phyloP scores from a whole-genome alignment of 2,888 invertebrate species.

The Cephonodes hylas region DNA sequence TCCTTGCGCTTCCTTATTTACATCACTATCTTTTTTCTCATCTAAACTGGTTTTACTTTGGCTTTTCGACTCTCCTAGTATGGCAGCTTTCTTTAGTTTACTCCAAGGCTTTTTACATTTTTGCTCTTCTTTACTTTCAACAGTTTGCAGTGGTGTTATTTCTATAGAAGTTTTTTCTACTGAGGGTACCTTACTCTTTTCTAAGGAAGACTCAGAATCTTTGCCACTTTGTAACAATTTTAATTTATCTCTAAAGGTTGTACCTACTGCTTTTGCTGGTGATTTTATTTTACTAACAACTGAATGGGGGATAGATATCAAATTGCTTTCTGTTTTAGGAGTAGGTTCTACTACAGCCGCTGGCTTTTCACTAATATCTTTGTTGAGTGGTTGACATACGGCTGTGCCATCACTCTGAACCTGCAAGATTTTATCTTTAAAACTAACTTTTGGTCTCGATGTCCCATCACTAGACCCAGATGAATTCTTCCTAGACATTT shows the following conservation, averaged over 20 bases:
- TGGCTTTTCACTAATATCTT: conserved; percentile 67
- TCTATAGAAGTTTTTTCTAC: conserved; percentile 56
- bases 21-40: conserved; percentile 52
- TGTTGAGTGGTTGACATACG: conserved; percentile 68
- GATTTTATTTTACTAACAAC: conserved; percentile 79
- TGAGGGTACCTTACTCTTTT: conserved; percentile 50
- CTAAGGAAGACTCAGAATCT: conserved; percentile 49
- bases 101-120: conserved; percentile 86
- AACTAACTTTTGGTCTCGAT: conserved; percentile 81
- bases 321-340: conserved; percentile 68
- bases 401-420: conserved; percentile 78
- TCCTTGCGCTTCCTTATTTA: conserved; percentile 39
- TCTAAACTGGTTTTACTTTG: conserved; percentile 63
- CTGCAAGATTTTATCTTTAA: conserved; percentile 82
- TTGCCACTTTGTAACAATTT: conserved; percentile 71
- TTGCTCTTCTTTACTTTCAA: conserved; percentile 57
- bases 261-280: conserved; percentile 72
- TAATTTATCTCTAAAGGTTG: conserved; percentile 74
- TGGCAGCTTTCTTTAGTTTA: conserved; percentile 88
- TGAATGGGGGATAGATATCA: conserved; percentile 76
- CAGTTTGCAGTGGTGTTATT: conserved; percentile 51
- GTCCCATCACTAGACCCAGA: conserved; percentile 70
- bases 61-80: conserved; percentile 77
- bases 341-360: conserved; percentile 72
- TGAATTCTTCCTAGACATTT: conserved; percentile 74